These are phyloP conservation scores for Calliscelio sp. DNA, from an alignment of 2,888 invertebrate species.

Conservation along the genomic window DNA sequence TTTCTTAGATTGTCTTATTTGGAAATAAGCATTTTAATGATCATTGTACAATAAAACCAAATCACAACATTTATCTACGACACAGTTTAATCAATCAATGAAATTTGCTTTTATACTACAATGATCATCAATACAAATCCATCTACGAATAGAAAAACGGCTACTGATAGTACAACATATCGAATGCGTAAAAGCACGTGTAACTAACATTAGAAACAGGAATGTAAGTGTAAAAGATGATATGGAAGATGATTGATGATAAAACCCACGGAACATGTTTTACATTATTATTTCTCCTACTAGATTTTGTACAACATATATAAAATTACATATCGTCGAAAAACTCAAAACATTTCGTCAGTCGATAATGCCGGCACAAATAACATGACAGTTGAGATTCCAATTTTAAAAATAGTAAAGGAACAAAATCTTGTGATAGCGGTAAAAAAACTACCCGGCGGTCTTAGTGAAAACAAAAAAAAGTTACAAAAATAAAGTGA, in stretches of 20 bases:
- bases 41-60: constrained; percentile 36
- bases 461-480: background rate
- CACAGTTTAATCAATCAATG: background rate
- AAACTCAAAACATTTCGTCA: background rate
- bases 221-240: constrained; percentile 42
- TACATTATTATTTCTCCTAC: no score
- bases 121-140: constrained; percentile 50
- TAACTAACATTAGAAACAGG: constrained; percentile 62
- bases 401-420: background rate
- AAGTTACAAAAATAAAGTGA: constrained; percentile 6
- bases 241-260: constrained; percentile 25
- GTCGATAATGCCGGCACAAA: background rate
- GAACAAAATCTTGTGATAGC: background rate
- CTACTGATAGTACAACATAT: constrained; percentile 70
- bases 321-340: background rate
- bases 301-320: no score
- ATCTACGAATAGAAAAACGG: constrained; percentile 64
- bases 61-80: background rate
- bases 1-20: constrained; percentile 33
- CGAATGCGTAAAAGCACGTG: constrained; percentile 69
- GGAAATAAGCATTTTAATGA: constrained; percentile 55
- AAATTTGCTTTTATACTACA: constrained; percentile 22
- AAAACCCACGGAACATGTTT: constrained; percentile 46
- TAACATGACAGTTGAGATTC: background rate
- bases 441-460: no score